Evolutionary conservation across 1,140 invertebrate species (phyloP), one percentile per base, ranked within the genome.

Genomic region (Macrostomum lignano): DNA sequence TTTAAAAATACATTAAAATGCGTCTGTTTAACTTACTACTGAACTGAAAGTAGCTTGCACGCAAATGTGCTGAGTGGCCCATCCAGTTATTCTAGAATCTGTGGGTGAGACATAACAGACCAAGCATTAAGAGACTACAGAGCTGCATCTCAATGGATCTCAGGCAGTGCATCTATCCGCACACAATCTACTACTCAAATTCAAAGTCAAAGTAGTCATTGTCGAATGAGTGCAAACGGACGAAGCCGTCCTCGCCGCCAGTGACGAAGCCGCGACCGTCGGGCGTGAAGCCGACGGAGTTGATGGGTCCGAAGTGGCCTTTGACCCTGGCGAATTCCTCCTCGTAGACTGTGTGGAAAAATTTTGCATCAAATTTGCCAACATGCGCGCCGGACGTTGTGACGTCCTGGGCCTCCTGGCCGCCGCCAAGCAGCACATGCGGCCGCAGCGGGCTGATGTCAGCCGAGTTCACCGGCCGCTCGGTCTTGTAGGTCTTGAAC

Each of bases 301-400:
- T 98, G 44, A 99, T 96, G 1, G 91, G 91, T 44, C 91, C 91
- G 51, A 99, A 98, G 63, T 99, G 91, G 31, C 86, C 88, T 55
- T 96, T 96, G 0, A 99, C 71, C 34, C 84, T 62, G 0, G 73
- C 88, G 60, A 98, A 96, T 60, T 98, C 91, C 59, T 99, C 86
- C 62, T 96, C 88, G 53, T 91, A 96, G n/a, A 98, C 72, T 26
- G 94, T 55, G 59, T 96, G 86, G 66, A 77, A 98, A 57, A 99
- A 88, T 28, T 84, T 65, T 3, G 88, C 81, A 55, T 96, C 88
- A 49, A 96, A 98, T 63, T 96, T 94, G 17, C 88, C 91, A 36
- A 77, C 69, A 43, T 76, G 67, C 1, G 82, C 71, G 0, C 79
- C 84, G 0, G 86, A 94, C 4, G 81, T 93, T 21, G 91, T 96